A percentile compares a stretch with the other conserved stretches of the same genome.
Evolutionary conservation across 64 coral and sea anemone genomes (phyloP).

Genomic region (Montipora cactus): DNA sequence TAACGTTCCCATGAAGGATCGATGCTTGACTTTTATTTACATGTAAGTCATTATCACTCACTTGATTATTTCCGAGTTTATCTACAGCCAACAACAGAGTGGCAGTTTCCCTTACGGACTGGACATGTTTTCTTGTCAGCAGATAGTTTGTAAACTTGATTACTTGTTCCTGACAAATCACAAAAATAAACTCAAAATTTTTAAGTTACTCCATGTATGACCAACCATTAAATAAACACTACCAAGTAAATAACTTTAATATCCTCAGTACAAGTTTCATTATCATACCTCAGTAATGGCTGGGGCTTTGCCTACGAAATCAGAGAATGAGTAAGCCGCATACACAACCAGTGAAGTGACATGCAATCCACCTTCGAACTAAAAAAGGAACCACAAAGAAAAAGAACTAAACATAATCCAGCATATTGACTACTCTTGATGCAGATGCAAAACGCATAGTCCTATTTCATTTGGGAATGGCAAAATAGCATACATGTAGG

Average conservation of each 20-base stretch:
- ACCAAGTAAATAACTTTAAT: too few relatives aligned
- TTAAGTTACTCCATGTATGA: too few relatives aligned
- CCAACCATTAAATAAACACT: too few relatives aligned
- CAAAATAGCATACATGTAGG: too few relatives aligned
- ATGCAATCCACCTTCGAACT: conserved; percentile 96
- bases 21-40: too few relatives aligned
- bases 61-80: conserved; percentile 86
- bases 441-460: too few relatives aligned
- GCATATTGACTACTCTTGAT: too few relatives aligned
- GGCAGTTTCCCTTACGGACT: conserved; percentile 70
- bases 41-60: conserved; percentile 26
- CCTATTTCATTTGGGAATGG: too few relatives aligned
- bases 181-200: neutral
- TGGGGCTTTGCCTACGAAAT: conserved; percentile 76
- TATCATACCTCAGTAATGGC: conserved; percentile 87
- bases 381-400: neutral
- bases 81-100: conserved; percentile 74
- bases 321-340: conserved; percentile 73
- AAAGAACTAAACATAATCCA: neutral
- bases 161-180: conserved; percentile 87
- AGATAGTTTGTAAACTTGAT: conserved; percentile 97
- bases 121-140: conserved; percentile 88
- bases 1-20: too few relatives aligned
- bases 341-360: conserved; percentile 78
- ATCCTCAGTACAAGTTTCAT: neutral